Base-by-base conservation (phyloP, 2,797 vertebrate genomes). In the Okamejei kenojei region DNA sequence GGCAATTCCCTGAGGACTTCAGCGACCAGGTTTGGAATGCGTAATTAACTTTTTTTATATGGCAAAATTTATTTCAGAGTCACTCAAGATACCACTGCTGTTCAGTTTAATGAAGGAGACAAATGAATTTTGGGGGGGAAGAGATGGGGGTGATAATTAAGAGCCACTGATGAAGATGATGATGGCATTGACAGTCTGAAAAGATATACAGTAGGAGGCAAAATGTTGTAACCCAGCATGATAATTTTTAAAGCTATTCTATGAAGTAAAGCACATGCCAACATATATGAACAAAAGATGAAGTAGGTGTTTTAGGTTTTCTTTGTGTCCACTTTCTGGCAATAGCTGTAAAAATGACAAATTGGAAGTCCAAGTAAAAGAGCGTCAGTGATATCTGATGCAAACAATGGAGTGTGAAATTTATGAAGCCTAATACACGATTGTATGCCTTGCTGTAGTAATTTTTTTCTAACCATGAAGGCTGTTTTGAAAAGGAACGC, bases 21-120 rank as follows among this genome's bases (percentile, higher is more conserved):
- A 98, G 97, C 97, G 98, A 98, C 98, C 98, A 99, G 98, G 98
- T 98, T 98, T 97, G 98, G 98, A 98, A 99, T 98, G 97, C 96
- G 96, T 99, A 99, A 99, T 99, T 99, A 98, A 98, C 96, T 98
- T 98, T 97, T 97, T 95, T 94, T 96, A 96, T 96, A 97, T 95
- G 96, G 96, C 96, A 96, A 97, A 96, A 96, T 96, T 96, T 97
- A 96, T 96, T 96, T 96, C 95, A 96, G 95, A 95, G 96, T 96
- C 96, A 96, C 96, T 96, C 96, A 95, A 96, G 95, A 95, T 96
- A 96, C 96, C 96, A 96, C 96, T 96, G 95, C 96, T 96, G 95
- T 96, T 96, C 96, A 96, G 96, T 96, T 96, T 95, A 95, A 95
- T 95, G 95, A 96, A 95, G 95, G 95, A 96, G 96, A 96, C 96